Evolutionary conservation across 2,797 vertebrate genomes (phyloP), one percentile per base, ranked within the genome.

Genomic region (Myotis planiceps): DNA sequence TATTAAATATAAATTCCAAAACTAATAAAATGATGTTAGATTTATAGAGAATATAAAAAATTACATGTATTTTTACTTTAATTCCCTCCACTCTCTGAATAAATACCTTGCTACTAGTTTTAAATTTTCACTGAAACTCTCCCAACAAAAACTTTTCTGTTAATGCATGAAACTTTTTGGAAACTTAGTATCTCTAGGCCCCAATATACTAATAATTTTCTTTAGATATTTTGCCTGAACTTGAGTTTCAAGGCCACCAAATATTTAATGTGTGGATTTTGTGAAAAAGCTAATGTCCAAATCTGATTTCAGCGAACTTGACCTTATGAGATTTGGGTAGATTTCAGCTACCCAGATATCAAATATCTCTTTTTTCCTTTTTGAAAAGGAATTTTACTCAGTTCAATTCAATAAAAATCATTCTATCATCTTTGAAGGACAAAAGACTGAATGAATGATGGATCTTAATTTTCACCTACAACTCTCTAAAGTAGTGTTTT

Each of bases 381-480:
- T 68, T 42, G 45, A 92, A 85, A 92, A 75, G 76, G 19, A 95
- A 88, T 89, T 71, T 13, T 45, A 92, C 92, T 93, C 49, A 83
- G 14, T 47, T 82, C 49, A 79, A 65, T 83, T 81, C 45, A 60
- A 84, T 83, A 76, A 47, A 93, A 96, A 93, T 95, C 81, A 91
- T 78, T 90, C 76, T 88, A 80, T 81, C 75, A 74, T 58, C 71
- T 89, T 80, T 91, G 60, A 81, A 89, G 69, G 79, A 95, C 79
- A 93, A 91, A 88, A 95, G 58, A 55, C 60, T 63, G 75, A 83
- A 86, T 29, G n/a, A 95, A 94, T 65, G 76, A 58, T 21, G 14
- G 58, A 75, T 94, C 81, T 87, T 89, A 87, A 92, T 93, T 90
- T 96, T 89, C 86, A 83, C 55, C 76, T 89, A 79, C 10, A 78